These are phyloP conservation scores for Misgurnus mizolepis DNA, from an alignment of 2,113 vertebrate species.

Conservation along the genomic window DNA sequence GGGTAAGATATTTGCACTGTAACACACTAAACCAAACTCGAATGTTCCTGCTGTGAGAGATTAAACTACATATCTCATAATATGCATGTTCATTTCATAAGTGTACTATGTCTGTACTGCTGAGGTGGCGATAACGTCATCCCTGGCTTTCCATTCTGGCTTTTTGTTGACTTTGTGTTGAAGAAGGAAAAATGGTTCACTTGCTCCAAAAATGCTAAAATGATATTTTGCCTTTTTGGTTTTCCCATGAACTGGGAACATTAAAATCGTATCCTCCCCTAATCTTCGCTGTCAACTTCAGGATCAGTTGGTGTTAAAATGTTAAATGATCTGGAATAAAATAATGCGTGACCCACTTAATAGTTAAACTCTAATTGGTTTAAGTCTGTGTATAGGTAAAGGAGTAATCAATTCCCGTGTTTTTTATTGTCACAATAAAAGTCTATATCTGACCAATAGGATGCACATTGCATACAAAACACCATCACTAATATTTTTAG, in stretches of 20 bases:
- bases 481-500: too few relatives aligned
- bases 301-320: not conserved
- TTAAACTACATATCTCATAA: not conserved
- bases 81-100: conserved; percentile 1
- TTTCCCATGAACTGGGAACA: conserved; percentile 21
- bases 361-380: not conserved
- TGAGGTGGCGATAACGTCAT: conserved; percentile 49
- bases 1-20: conserved; percentile 69
- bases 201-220: conserved; percentile 39
- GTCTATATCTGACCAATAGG: not conserved
- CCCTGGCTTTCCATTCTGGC: conserved; percentile 46
- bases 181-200: conserved; percentile 35
- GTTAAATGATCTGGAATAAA: not conserved
- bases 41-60: not conserved
- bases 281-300: conserved; percentile 14
- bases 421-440: not conserved
- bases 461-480: not conserved
- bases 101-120: conserved; percentile 31
- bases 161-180: conserved; percentile 32
- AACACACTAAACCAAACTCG: too few relatives aligned
- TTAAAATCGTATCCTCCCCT: conserved; percentile 10
- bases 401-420: not conserved
- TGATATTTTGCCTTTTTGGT: conserved; percentile 43
- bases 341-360: not conserved
- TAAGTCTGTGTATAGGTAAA: not conserved